These are phyloP conservation scores for Zapornia atra DNA, from an alignment of 2,113 vertebrate genomes.

Conservation along the genomic window DNA sequence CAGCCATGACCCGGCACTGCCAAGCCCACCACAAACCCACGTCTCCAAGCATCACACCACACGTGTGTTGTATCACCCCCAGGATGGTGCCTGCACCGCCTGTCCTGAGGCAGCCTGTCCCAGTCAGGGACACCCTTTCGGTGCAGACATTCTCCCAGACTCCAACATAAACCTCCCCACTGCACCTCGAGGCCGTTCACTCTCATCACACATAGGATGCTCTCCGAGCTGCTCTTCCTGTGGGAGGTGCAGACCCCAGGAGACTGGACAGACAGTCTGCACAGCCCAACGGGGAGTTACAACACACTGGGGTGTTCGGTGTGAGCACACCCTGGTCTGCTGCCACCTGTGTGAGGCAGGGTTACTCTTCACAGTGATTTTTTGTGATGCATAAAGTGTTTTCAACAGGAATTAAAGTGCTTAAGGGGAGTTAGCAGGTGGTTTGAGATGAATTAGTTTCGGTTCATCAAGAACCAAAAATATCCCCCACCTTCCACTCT, in stretches of 20 bases:
- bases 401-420: too few relatives aligned
- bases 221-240: too few relatives aligned
- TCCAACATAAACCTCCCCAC: neutral
- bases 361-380: too few relatives aligned
- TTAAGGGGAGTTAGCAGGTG: neutral
- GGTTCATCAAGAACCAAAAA: neutral
- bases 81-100: neutral
- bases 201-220: neutral
- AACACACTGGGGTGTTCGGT: too few relatives aligned
- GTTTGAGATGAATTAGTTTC: neutral
- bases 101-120: neutral
- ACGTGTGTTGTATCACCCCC: accelerated
- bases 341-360: neutral
- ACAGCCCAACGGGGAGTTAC: accelerated
- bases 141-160: neutral
- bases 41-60: neutral
- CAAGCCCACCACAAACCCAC: neutral
- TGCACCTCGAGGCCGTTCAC: neutral
- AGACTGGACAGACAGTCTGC: neutral
- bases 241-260: too few relatives aligned
- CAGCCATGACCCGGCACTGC: neutral
- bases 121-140: neutral
- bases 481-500: neutral
- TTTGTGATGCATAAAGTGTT: too few relatives aligned
- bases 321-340: neutral